phyloP scores from a whole-genome alignment of 2,797 vertebrate species.

The Dipus sagitta region DNA sequence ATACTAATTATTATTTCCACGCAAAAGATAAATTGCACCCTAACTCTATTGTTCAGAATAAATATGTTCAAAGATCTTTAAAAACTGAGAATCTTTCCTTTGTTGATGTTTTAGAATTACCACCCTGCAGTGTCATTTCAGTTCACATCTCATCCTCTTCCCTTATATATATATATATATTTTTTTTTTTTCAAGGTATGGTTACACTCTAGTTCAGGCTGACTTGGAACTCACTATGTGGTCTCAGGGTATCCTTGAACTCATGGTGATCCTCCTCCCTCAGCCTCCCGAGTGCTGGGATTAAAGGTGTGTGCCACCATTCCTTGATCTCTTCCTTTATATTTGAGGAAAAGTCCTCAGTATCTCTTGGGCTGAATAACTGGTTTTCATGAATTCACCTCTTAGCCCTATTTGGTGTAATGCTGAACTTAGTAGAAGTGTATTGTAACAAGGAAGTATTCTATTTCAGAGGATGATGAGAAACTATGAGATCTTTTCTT shows the following conservation, averaged over 20 bases:
- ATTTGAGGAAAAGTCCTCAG: constrained; percentile 2
- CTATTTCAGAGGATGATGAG: constrained; percentile 4
- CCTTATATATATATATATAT: too few species aligned
- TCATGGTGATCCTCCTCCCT: too few species aligned
- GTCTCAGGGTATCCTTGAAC: too few species aligned
- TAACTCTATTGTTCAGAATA: neutral
- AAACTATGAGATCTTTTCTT: neutral
- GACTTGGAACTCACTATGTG: too few species aligned
- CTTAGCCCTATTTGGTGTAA: neutral
- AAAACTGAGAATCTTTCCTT: neutral
- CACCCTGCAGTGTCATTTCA: neutral
- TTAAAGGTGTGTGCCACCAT: too few species aligned
- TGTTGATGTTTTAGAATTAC: neutral
- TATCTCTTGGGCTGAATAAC: neutral
- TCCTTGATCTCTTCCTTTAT: neutral
- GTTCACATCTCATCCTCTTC: constrained; percentile 2
- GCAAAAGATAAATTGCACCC: neutral
- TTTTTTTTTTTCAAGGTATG: too few species aligned
- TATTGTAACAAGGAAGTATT: neutral
- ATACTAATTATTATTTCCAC: neutral
- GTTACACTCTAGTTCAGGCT: too few species aligned
- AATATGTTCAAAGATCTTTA: constrained; percentile 7
- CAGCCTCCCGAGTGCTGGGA: too few species aligned
- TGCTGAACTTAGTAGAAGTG: constrained; percentile 24
- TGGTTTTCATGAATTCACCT: constrained; percentile 42